Evolutionary conservation across 2,888 invertebrate genomes (phyloP).

Genomic region (Eutolmus rufibarbis): DNA sequence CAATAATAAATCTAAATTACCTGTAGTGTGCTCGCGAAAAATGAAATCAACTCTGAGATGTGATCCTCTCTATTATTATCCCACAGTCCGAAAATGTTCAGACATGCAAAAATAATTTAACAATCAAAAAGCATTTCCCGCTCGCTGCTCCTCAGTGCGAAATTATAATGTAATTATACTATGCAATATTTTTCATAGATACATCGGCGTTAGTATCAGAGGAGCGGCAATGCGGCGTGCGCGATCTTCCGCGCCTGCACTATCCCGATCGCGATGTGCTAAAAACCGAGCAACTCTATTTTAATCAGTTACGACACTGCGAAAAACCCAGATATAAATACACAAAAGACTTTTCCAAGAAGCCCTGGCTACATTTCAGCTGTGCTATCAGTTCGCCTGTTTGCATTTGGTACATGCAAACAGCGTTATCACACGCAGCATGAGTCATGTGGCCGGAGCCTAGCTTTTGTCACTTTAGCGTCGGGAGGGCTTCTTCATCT

Average conservation of each 20-base stretch:
- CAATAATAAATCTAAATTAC: neutral
- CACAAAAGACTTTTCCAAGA: conserved; percentile 6
- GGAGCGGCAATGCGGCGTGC: neutral
- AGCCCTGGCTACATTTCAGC: neutral
- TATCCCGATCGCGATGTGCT: neutral
- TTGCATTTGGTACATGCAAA: conserved; percentile 19
- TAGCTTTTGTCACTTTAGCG: neutral
- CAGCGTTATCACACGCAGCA: neutral
- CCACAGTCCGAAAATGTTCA: neutral
- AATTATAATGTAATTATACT: neutral
- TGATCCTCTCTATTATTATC: neutral
- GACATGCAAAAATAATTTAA: neutral
- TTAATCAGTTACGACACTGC: conserved; percentile 19
- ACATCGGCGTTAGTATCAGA: neutral
- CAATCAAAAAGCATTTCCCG: neutral
- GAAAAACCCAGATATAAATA: conserved; percentile 33
- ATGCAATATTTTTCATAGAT: neutral
- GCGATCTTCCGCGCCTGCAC: neutral
- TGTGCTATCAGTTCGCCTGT: neutral
- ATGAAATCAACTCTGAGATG: neutral
- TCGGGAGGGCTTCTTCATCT: neutral
- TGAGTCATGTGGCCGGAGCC: neutral
- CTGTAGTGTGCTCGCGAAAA: neutral
- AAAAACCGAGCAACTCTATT: conserved; percentile 8
- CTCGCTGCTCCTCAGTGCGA: neutral